phyloP scores from a whole-genome alignment of 1,140 invertebrate species.

The Papilio polyxenes region DNA sequence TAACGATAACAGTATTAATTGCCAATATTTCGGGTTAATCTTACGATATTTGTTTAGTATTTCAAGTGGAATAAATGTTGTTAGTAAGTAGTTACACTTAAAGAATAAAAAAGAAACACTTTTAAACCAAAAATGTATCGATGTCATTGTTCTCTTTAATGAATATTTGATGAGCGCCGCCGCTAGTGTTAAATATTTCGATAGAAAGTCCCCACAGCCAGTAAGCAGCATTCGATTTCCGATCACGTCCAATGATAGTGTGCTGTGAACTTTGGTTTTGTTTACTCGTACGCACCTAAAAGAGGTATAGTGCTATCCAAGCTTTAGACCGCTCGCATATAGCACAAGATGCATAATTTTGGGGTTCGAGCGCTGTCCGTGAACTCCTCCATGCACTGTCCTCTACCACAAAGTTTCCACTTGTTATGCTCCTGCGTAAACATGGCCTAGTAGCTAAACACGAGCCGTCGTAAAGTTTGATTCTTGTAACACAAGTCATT shows the following conservation, averaged over 20 bases:
- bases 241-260: slow-evolving; percentile 42
- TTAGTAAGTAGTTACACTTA: background rate
- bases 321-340: background rate
- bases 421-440: no score
- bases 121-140: slow-evolving; percentile 54
- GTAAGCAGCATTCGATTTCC: slow-evolving; percentile 43
- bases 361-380: no score
- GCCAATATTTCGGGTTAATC: background rate
- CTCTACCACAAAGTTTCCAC: no score
- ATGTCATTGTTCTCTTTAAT: slow-evolving; percentile 62
- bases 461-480: background rate
- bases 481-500: background rate
- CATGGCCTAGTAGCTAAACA: background rate
- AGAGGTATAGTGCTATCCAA: background rate
- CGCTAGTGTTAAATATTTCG: slow-evolving; percentile 70
- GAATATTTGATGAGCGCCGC: slow-evolving; percentile 65
- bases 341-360: background rate
- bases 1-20: background rate
- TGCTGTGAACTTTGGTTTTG: slow-evolving; percentile 46
- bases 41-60: background rate
- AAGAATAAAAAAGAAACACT: slow-evolving; percentile 41
- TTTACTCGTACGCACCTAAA: background rate
- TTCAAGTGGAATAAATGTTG: background rate
- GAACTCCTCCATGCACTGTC: no score
- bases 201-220: slow-evolving; percentile 65